phyloP scores from a whole-genome alignment of 2,888 invertebrate genomes.

The Mythimna loreyi region DNA sequence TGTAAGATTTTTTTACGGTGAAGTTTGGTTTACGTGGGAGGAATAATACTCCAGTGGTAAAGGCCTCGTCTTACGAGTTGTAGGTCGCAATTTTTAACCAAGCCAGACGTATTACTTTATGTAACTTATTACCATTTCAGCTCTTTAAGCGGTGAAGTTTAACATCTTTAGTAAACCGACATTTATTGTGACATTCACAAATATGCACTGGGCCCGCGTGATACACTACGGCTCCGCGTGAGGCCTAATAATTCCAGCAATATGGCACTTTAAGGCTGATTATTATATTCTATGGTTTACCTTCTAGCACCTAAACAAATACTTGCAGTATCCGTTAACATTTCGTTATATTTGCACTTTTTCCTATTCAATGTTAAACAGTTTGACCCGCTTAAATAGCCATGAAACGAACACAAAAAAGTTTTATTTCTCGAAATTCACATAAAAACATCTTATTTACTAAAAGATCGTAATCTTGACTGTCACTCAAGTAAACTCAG shows the following conservation, averaged over 20 bases:
- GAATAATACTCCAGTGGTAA: too few relatives aligned
- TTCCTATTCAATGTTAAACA: neutral
- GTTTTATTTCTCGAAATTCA: slow-evolving; percentile 20
- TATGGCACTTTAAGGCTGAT: too few relatives aligned
- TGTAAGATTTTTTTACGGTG: neutral
- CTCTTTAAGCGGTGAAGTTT: too few relatives aligned
- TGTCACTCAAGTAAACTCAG: slow-evolving; percentile 65
- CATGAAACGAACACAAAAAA: slow-evolving; percentile 2
- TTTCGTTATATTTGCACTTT: neutral
- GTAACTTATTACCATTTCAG: too few relatives aligned
- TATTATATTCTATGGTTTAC: neutral
- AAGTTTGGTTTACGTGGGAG: neutral
- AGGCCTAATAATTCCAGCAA: too few relatives aligned
- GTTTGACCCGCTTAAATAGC: neutral
- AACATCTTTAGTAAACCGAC: too few relatives aligned
- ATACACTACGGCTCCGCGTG: too few relatives aligned
- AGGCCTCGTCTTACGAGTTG: too few relatives aligned
- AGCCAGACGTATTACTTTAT: too few relatives aligned
- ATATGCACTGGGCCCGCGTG: too few relatives aligned
- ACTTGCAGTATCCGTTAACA: neutral
- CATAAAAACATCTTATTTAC: slow-evolving; percentile 33
- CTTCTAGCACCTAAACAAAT: neutral
- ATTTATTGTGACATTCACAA: too few relatives aligned
- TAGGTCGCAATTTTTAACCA: too few relatives aligned
- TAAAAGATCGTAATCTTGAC: slow-evolving; percentile 61